These are phyloP conservation scores for Rhynchophorus ferrugineus DNA, from an alignment of 1,140 invertebrate genomes.

Conservation along the genomic window DNA sequence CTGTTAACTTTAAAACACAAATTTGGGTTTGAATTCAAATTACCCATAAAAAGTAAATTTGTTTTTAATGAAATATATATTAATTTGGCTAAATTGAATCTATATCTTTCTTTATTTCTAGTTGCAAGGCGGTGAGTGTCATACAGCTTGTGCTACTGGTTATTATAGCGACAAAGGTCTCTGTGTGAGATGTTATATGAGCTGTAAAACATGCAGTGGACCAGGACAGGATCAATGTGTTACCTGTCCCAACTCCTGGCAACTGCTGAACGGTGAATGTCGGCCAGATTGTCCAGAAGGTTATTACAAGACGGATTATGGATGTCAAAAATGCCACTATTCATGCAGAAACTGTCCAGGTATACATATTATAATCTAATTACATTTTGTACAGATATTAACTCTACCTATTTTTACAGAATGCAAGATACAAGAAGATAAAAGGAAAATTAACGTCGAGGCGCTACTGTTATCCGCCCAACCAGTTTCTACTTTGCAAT, in stretches of 20 bases:
- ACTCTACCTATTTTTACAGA: conserved; percentile 26
- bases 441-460: conserved; percentile 40
- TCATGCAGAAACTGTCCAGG: conserved; percentile 74
- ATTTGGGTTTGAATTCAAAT: no score
- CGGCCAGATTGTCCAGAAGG: conserved; percentile 76
- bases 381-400: background rate
- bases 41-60: no score
- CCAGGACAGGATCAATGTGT: conserved; percentile 76
- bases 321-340: conserved; percentile 77
- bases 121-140: conserved; percentile 70
- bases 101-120: conserved; percentile 20
- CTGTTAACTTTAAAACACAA: no score
- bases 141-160: conserved; percentile 64
- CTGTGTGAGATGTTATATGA: conserved; percentile 73
- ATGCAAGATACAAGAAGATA: conserved; percentile 38
- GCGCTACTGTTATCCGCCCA: conserved; percentile 37
- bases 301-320: conserved; percentile 68
- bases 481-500: conserved; percentile 40
- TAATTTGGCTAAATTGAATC: background rate
- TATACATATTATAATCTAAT: conserved; percentile 29
- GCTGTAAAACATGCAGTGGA: conserved; percentile 74
- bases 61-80: background rate
- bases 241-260: conserved; percentile 66
- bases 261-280: conserved; percentile 71
- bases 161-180: conserved; percentile 76